Evolutionary conservation across 2,888 invertebrate genomes (phyloP), one percentile per base, ranked within the genome.

Genomic region (Hanleya hanleyi): DNA sequence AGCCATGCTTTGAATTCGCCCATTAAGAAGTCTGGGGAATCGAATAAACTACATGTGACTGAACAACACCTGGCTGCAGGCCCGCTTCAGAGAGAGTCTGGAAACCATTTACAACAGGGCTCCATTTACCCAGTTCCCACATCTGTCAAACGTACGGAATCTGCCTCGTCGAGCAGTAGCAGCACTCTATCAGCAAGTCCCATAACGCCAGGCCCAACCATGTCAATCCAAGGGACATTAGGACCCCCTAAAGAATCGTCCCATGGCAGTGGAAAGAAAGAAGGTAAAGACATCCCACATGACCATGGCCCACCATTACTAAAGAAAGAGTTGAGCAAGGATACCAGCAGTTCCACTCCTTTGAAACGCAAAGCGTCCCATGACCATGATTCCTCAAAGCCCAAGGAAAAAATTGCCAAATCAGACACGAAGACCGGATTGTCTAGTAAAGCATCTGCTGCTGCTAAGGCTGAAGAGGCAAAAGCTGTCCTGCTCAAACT

Each of bases 181-280:
- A 37, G 37, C 38, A 36, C 37, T 37, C n/a, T 38, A 35, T 57
- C 69, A 22, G 37, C 57, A 5, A 69, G 69, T 33, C 69, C 69
- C 5, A 18, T 57, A n/a, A 57, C 57, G 33, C 49, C 67, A n/a
- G 35, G 22, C 32, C 12, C 67, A 22, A 26, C 15, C 15, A n/a
- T n/a, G n/a, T n/a, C n/a, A n/a, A n/a, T n/a, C n/a, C n/a, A n/a
- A n/a, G n/a, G n/a, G n/a, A n/a, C n/a, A n/a, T n/a, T n/a, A n/a
- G n/a, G n/a, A n/a, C 57, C 57, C 22, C 29, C 26, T 22, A 57
- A 57, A 29, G 57, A 57, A 22, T 15, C 15, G 22, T 22, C 57
- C 2, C 57, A 57, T 15, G 15, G 12, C 22, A 57, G 7, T 57
- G 2, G 4, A 15, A 26, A 29, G 26, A 57, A 57, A 32, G 29